These are phyloP conservation scores for Uromys caudimaculatus DNA, from an alignment of 2,797 vertebrate species.

Conservation along the genomic window DNA sequence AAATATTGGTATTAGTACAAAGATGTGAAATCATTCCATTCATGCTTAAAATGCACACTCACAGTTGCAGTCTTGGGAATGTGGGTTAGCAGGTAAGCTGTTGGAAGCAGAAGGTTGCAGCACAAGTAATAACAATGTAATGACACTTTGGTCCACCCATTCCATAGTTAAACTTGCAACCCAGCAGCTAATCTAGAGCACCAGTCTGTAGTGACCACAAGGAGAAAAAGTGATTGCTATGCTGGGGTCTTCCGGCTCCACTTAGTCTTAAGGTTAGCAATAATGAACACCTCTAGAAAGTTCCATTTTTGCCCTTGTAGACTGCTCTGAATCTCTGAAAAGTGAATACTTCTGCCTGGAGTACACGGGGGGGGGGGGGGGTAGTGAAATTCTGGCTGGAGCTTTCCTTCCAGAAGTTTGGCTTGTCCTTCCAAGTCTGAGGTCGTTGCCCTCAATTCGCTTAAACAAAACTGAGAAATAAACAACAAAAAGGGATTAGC, in stretches of 20 bases:
- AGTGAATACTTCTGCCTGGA: background rate
- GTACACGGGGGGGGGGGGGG: fast-evolving
- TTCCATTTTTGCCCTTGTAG: background rate
- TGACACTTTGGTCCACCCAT: background rate
- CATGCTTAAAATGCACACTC: constrained; percentile 48
- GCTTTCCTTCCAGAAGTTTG: constrained; percentile 8
- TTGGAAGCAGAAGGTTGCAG: background rate
- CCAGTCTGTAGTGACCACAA: background rate
- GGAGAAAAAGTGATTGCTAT: background rate
- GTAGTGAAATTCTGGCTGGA: no score
- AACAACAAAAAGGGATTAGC: constrained; percentile 64
- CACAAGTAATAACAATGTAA: background rate
- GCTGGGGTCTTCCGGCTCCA: background rate
- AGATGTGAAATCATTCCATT: constrained; percentile 52
- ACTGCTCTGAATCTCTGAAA: background rate
- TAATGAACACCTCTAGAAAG: background rate
- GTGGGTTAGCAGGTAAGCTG: constrained; percentile 35
- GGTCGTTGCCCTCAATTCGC: constrained; percentile 59
- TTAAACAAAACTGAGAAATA: constrained; percentile 75
- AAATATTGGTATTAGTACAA: constrained; percentile 62
- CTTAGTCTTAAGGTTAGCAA: background rate
- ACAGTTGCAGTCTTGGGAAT: background rate
- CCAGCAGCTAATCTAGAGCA: background rate
- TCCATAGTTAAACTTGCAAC: background rate
- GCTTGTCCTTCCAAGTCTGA: constrained; percentile 49